Evolutionary conservation across 2,113 vertebrate genomes (phyloP), one percentile per base, ranked within the genome.

Genomic region (Fukomys damarensis): DNA sequence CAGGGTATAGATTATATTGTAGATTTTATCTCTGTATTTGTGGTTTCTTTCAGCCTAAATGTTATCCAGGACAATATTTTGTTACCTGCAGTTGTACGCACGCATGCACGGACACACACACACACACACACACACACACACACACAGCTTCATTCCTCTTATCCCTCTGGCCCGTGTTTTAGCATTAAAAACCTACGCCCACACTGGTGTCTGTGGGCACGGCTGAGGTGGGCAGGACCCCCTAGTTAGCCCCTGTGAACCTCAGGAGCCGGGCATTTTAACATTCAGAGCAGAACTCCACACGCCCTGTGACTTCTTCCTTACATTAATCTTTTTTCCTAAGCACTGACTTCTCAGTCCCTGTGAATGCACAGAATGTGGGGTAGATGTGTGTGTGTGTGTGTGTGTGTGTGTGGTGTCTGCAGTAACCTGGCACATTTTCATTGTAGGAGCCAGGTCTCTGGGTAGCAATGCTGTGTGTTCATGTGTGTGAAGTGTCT

Each of bases 361-460:
- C n/a, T n/a, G 8, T 30, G 26, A 58, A 94, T 41, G 54, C 83
- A 20, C 54, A 13, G 7, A 46, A 54, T 4, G 14, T 70, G 54
- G 41, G 41, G 35, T 86, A 83, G 11, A 46, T 54, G 20, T 76
- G n/a, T 52, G 9, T 76, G 17, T 38, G 4, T 32, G 19, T 32
- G n/a, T 16, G 12, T 13, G 11, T 6, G 41, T 22, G 6, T 4
- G 13, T 74, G 49, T 56, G 17, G 35, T 32, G 11, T 65, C 17
- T 61, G 24, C 2, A 63, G 38, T 84, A 38, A 2, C 77, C 19
- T 65, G 11, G n/a, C 32, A 19, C 32, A 12, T 43, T 49, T 43
- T 89, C 77, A 77, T 24, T 81, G 93, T 91, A 58, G 65, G 80
- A 43, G n/a, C 59, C 77, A 30, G 59, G 49, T n/a, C 38, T 94